Evolutionary conservation across 2,888 invertebrate genomes (phyloP), one percentile per base, ranked within the genome.

Genomic region (Hyles lineata): DNA sequence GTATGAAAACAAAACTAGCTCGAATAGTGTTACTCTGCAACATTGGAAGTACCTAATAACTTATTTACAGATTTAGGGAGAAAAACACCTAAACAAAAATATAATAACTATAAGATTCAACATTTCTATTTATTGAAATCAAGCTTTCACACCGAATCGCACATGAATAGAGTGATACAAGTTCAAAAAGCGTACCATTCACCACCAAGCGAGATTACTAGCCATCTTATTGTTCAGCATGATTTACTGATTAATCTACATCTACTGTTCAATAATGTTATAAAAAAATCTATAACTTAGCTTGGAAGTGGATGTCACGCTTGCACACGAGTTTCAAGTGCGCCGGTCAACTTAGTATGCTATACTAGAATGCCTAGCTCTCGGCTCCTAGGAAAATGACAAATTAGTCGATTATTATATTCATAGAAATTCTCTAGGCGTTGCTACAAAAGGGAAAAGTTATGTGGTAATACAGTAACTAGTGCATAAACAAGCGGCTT

Each of bases 51-150:
- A 82, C 81, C 81, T 79, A 82, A 77, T 75, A 78, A 83, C 79
- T 78, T 88, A 89, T 90, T 85, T 89, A 91, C 88, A 89, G 80
- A 84, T 84, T 83, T 82, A 81, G 79, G 77, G 75, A 74, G 75
- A 80, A 83, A 82, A 76, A 67, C 67, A 67, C 50, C 67, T 67
- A 81, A 77, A 80, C 76, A 80, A 76, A 78, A n/a, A n/a, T n/a
- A 77, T 80, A 79, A 78, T 76, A 76, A 78, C 75, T 77, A 79
- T 77, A 76, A 79, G 76, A 79, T 82, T 67, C 76, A 77, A 78
- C 77, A 77, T 76, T 77, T 79, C 73, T 80, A 76, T 78, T 80
- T 77, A 80, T 79, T 77, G 77, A 76, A 79, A 78, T 76, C 79
- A 79, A 74, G 77, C 76, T 67, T 67, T 21, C 17, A 77, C 76